Evolutionary conservation across 2,797 vertebrate species (phyloP).

Genomic region (Antennarius maculatus): DNA sequence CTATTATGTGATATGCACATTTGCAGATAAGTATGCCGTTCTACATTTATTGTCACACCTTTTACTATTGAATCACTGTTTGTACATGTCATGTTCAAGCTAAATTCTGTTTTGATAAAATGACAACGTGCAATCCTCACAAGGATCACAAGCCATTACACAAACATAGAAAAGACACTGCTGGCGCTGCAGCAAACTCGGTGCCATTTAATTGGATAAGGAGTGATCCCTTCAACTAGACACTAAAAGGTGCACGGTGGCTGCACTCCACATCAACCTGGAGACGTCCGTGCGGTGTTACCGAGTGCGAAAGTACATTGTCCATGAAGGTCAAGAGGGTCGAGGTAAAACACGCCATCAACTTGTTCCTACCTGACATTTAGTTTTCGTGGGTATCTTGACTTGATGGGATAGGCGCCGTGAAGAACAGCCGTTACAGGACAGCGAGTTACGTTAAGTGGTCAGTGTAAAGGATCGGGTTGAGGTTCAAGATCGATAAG

Average conservation of each 20-base stretch:
- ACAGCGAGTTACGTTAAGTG: neutral
- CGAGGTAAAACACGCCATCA: slow-evolving; percentile 8
- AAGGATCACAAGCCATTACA: slow-evolving; percentile 41
- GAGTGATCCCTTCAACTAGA: slow-evolving; percentile 74
- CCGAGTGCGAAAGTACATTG: slow-evolving; percentile 16
- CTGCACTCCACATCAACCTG: slow-evolving; percentile 46
- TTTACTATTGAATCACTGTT: neutral
- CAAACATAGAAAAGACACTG: slow-evolving; percentile 41
- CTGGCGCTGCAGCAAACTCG: slow-evolving; percentile 58
- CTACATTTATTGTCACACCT: slow-evolving; percentile 5
- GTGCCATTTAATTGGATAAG: slow-evolving; percentile 78
- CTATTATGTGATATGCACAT: slow-evolving; percentile 34
- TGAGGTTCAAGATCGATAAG: slow-evolving; percentile 2
- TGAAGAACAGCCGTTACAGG: neutral
- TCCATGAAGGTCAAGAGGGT: slow-evolving; percentile 35
- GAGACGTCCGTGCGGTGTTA: slow-evolving; percentile 30
- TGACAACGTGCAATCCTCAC: slow-evolving; percentile 16
- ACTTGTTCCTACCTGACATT: slow-evolving; percentile 10
- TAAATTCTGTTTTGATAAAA: slow-evolving; percentile 1
- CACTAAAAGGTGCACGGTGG: slow-evolving; percentile 72
- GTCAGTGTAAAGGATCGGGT: neutral
- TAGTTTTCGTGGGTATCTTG: neutral
- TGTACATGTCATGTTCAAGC: neutral
- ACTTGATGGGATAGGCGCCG: neutral
- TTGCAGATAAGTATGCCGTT: slow-evolving; percentile 22